phyloP scores from a whole-genome alignment of 2,113 vertebrate species.

The Chamaea fasciata region DNA sequence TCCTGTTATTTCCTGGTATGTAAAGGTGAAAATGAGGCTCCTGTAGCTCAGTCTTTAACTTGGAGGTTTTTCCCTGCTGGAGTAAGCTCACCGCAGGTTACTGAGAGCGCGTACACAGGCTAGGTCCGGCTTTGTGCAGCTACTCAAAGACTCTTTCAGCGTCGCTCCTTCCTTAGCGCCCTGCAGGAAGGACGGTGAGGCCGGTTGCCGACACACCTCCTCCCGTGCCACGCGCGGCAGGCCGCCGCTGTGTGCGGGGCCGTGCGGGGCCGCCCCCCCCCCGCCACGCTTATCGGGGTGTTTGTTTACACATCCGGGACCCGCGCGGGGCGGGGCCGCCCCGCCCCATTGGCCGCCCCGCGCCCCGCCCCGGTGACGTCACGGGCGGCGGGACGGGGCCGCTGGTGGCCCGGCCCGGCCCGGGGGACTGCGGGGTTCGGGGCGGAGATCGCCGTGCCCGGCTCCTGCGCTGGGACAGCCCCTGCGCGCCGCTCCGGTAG shows the following conservation, averaged over 20 bases:
- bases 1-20: neutral
- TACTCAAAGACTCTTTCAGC: accelerated
- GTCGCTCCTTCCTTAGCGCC: neutral
- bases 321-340: neutral
- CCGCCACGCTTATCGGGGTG: slow-evolving; percentile 15
- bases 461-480: neutral
- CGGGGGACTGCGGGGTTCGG: accelerated
- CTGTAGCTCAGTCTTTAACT: neutral
- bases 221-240: neutral
- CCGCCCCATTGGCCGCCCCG: neutral
- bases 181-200: accelerated
- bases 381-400: neutral
- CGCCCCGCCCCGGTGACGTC: neutral
- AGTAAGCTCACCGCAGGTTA: neutral
- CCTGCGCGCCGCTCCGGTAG: neutral
- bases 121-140: neutral
- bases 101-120: neutral
- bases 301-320: slow-evolving; percentile 89
- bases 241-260: neutral
- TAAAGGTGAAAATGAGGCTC: neutral
- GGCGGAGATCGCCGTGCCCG: neutral
- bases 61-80: neutral
- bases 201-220: accelerated
- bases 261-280: neutral
- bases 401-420: neutral